These are phyloP conservation scores for Trialeurodes vaporariorum DNA, from an alignment of 1,140 invertebrate genomes.

Conservation along the genomic window DNA sequence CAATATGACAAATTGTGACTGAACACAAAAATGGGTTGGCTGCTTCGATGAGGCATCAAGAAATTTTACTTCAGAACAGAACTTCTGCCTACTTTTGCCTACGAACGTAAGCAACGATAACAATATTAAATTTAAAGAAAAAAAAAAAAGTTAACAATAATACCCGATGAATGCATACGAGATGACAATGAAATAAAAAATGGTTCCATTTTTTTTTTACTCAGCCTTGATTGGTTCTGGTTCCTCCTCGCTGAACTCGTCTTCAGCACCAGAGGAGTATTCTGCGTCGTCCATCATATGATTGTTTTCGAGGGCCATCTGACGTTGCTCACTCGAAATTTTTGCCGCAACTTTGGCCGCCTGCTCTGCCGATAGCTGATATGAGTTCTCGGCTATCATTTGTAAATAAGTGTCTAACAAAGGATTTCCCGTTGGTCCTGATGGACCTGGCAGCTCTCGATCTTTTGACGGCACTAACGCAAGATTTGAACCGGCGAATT, in stretches of 20 bases:
- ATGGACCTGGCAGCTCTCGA: conserved; percentile 24
- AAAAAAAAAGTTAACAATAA: too few relatives aligned
- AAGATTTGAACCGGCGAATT: neutral
- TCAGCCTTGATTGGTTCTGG: conserved; percentile 29
- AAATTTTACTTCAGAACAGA: too few relatives aligned
- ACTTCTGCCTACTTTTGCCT: too few relatives aligned
- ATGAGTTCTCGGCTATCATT: conserved; percentile 67
- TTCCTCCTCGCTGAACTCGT: conserved; percentile 27
- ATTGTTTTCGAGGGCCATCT: conserved; percentile 10
- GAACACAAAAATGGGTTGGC: neutral
- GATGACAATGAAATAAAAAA: neutral
- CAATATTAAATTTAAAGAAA: too few relatives aligned
- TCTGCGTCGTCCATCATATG: conserved; percentile 23
- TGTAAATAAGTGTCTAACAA: conserved; percentile 73
- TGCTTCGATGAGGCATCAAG: too few relatives aligned
- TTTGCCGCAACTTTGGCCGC: conserved; percentile 26
- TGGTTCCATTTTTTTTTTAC: conserved; percentile 17
- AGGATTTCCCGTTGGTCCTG: conserved; percentile 48
- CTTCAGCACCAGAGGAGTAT: conserved; percentile 26
- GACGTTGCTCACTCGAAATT: conserved; percentile 22
- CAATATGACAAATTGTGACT: neutral
- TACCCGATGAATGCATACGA: neutral
- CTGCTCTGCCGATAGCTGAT: conserved; percentile 30
- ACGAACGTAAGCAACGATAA: too few relatives aligned
- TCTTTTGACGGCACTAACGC: conserved; percentile 2